Percentiles rank a stretch among this genome's conserved stretches.
These are phyloP conservation scores for Aspidiotus rigidus DNA, from an alignment of 2,888 invertebrate genomes.

Conservation along the genomic window DNA sequence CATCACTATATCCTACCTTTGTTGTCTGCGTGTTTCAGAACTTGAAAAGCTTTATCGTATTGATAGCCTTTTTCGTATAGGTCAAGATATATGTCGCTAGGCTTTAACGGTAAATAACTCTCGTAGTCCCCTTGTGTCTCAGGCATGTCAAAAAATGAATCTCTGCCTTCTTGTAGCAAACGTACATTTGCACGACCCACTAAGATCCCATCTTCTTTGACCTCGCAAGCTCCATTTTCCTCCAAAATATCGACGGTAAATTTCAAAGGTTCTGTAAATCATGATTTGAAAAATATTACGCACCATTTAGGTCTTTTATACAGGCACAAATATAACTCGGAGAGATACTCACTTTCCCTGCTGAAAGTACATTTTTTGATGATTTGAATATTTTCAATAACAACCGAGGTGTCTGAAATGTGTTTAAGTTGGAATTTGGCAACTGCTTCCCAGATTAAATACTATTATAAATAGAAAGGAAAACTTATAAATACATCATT, in stretches of 20 bases:
- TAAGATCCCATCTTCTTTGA: slow-evolving; percentile 74
- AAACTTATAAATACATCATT: neutral
- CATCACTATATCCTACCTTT: slow-evolving; percentile 44
- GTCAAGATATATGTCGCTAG: slow-evolving; percentile 75
- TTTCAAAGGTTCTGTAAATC: slow-evolving; percentile 50
- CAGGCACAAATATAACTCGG: neutral
- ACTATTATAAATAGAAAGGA: slow-evolving; percentile 46
- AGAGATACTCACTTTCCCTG: slow-evolving; percentile 12
- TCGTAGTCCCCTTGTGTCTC: slow-evolving; percentile 44
- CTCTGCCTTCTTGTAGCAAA: slow-evolving; percentile 53
- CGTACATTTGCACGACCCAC: slow-evolving; percentile 71
- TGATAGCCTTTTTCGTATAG: slow-evolving; percentile 76
- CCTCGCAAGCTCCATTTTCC: slow-evolving; percentile 76
- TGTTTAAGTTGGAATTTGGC: slow-evolving; percentile 67
- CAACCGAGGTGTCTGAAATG: slow-evolving; percentile 67
- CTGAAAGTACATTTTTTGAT: slow-evolving; percentile 6
- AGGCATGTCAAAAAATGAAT: slow-evolving; percentile 51
- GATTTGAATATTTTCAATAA: slow-evolving; percentile 83
- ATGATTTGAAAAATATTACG: neutral
- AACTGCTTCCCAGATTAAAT: slow-evolving; percentile 75
- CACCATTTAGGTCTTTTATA: neutral
- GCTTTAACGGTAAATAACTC: slow-evolving; percentile 49
- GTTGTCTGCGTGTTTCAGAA: slow-evolving; percentile 64
- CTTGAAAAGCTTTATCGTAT: slow-evolving; percentile 73
- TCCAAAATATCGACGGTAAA: slow-evolving; percentile 75